Base-by-base conservation (phyloP, 2,797 vertebrate species). In the Threskiornis aethiopicus region DNA sequence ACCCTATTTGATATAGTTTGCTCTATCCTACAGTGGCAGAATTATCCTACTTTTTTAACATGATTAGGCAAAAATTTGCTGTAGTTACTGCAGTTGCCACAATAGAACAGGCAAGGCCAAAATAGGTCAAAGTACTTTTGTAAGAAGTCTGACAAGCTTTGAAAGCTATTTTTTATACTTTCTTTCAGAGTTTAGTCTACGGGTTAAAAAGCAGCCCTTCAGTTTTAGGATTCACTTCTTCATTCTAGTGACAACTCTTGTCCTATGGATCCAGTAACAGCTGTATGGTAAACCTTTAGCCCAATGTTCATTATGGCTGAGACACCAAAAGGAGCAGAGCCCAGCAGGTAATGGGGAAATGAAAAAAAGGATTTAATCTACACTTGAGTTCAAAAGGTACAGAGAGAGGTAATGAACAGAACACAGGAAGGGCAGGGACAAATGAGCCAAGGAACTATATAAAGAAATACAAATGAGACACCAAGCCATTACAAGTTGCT, bases 381-480 rank as follows among this genome's bases (percentile, higher is more conserved):
- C 70, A 13, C 29, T 69, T 18, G 13, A 37, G 81, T 59, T 66
- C 87, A 58, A 66, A 59, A 91, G 57, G 66, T 39, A 62, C 37
- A 77, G 46, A 21, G 66, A 69, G 59, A 49, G 39, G 47, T 57
- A 91, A 41, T 42, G 47, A 90, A 69, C 41, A 94, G 64, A 70
- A 47, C 81, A 65, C 73, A 90, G 69, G 83, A 96, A 91, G 91
- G 84, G 75, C 89, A 91, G 87, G 90, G 76, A 79, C 33, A 57
- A 80, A 66, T 12, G 33, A 94, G 83, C 73, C 70, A 85, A 77
- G 70, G 80, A 92, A 39, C 64, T 83, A 42, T 76, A 93, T 79
- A 79, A 86, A 95, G 69, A 72, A 96, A 66, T 47, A 64, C 66
- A 79, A 44, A 42, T 46, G 93, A 90, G 92, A 95, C 67, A 95